Base-by-base conservation (phyloP, 1,140 invertebrate genomes). In the Antheraea pernyi region DNA sequence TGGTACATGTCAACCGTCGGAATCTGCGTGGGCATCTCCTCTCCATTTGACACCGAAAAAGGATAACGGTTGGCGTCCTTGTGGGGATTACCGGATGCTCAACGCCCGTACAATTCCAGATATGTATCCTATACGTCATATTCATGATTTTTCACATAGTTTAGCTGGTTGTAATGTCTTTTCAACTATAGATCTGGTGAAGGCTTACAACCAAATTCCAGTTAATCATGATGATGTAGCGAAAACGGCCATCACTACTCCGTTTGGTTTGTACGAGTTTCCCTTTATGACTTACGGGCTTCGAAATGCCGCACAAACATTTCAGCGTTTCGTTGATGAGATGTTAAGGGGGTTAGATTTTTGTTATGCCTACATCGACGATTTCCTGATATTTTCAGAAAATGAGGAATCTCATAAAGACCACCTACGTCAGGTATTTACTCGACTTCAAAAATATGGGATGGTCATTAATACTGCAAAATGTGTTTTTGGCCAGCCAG, bases 281-380 rank as follows among this genome's bases (percentile, higher is more conserved):
- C 61, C 67, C 0, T 70, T 36, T 8, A 84, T 84, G 79, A 74
- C 67, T 71, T 87, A 91, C 71, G 83, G 87, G 6, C 77, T 74
- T 11, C 48, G 75, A 2, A 74, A 77, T 42, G 75, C 75, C 16
- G 72, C 46, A n/a, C 72, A 77, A 42, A 73, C 75, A 0, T 68
- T 70, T 16, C 74, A 67, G 22, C 72, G 63, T 13, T 65, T 65
- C 11, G 63, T 65, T 16, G 85, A 94, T 72, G 66, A 89, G 16
- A 69, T 82, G 30, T 39, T 78, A 2, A 39, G 70, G 1, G 82
- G 76, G 0, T 65, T 86, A 9, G 78, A 84, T 62, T 84, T 83
- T 61, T 53, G 39, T 37, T 81, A 86, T 58, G 79, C 86, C 0
- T 95, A 93, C 71, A 48, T 94, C 0, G 94, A 94, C 70, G 94